Evolutionary conservation across 37 sponge, comb jelly and placozoan genomes (phyloP).

Genomic region (Dysidea cf. avara): DNA sequence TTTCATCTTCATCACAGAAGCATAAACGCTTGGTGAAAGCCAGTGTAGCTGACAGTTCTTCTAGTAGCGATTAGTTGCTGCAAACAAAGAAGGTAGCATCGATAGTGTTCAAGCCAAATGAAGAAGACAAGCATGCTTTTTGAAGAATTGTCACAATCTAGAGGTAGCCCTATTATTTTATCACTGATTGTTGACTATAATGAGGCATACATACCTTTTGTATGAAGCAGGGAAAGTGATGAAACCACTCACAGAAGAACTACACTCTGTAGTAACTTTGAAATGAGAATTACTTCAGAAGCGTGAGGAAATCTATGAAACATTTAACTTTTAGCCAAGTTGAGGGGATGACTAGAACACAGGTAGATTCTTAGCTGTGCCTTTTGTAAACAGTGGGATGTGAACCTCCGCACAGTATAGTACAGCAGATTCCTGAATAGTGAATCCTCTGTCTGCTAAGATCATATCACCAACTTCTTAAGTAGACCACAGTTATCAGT

Average conservation of each 20-base stretch:
- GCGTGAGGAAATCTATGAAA: conserved; percentile 17
- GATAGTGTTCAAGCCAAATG: conserved; percentile 1
- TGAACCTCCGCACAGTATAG: conserved; percentile 17
- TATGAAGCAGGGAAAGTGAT: too few species aligned
- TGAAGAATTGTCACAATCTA: background rate
- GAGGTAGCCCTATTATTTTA: conserved; percentile 32
- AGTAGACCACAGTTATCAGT: conserved; percentile 18
- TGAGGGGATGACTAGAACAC: conserved; percentile 31
- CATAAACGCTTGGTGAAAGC: background rate
- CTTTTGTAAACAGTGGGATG: conserved; percentile 18
- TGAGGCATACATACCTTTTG: conserved; percentile 25
- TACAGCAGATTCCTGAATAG: too few species aligned
- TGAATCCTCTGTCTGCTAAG: too few species aligned
- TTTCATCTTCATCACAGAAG: conserved; percentile 19
- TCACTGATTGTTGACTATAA: conserved; percentile 31
- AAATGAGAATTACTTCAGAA: conserved; percentile 5
- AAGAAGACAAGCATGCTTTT: conserved; percentile 21
- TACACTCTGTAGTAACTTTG: conserved; percentile 14
- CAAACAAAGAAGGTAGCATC: background rate
- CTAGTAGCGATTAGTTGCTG: background rate
- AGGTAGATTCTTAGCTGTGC: conserved; percentile 15
- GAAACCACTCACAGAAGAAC: conserved; percentile 32
- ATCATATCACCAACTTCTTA: conserved; percentile 12
- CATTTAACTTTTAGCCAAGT: conserved; percentile 18
- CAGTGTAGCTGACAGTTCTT: background rate